phyloP scores from a whole-genome alignment of 2,888 invertebrate genomes.

The Cataglyphis albicans region DNA sequence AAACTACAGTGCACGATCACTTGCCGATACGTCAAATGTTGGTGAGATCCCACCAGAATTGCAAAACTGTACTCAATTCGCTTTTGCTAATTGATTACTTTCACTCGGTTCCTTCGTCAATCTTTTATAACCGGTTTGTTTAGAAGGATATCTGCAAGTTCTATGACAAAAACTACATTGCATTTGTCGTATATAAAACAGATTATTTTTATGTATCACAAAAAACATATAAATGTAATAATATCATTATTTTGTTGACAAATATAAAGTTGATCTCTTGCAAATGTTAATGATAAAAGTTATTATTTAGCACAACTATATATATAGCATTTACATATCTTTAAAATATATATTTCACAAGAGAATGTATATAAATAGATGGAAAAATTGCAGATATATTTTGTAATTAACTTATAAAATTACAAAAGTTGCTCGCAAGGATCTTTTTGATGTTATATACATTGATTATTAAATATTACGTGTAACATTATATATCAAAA shows the following conservation, averaged over 20 bases:
- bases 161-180: conserved; percentile 14
- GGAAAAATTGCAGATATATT: no score
- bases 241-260: not conserved
- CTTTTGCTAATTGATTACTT: conserved; percentile 82
- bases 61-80: conserved; percentile 66
- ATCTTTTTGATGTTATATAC: no score
- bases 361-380: no score
- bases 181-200: conserved; percentile 1
- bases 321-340: no score
- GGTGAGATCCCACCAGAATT: conserved; percentile 71
- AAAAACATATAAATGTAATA: conserved; percentile 18
- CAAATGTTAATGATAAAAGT: not conserved
- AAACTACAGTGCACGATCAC: conserved; percentile 74
- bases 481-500: no score
- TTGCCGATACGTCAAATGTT: conserved; percentile 65
- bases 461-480: no score
- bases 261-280: not conserved
- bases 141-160: conserved; percentile 30
- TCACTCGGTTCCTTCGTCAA: conserved; percentile 77
- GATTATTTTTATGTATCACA: not conserved
- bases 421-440: no score
- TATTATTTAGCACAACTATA: not conserved
- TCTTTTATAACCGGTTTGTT: conserved; percentile 40
- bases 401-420: no score
- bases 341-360: no score